phyloP scores from a whole-genome alignment of 2,113 vertebrate genomes.

The Panthera uncia region DNA sequence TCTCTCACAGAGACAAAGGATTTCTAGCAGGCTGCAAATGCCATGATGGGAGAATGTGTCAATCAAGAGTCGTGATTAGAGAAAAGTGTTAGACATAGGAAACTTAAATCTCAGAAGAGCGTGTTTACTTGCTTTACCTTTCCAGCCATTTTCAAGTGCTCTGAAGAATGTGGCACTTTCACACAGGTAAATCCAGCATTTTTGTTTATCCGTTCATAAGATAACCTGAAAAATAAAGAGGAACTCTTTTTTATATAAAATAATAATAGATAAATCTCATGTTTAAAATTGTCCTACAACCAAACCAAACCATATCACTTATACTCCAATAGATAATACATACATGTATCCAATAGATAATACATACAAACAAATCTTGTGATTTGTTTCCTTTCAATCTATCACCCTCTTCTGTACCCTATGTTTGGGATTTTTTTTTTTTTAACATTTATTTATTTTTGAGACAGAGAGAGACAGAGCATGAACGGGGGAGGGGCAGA shows the following conservation, averaged over 20 bases:
- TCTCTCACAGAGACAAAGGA: neutral
- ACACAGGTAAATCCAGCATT: neutral
- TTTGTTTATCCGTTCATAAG: neutral
- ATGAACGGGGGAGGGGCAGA: no score
- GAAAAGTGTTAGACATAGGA: neutral
- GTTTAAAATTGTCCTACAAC: neutral
- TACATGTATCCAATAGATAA: neutral
- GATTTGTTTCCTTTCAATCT: neutral
- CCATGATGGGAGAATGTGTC: neutral
- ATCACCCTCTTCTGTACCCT: neutral
- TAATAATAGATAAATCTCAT: neutral
- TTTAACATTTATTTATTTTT: no score
- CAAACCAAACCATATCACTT: neutral
- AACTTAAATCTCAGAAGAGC: constrained; percentile 5
- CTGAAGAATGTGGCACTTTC: neutral
- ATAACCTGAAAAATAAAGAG: neutral
- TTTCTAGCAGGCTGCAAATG: neutral
- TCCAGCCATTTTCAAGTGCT: neutral
- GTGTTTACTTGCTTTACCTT: neutral
- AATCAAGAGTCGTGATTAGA: constrained; percentile 23
- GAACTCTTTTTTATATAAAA: neutral
- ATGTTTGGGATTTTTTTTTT: neutral
- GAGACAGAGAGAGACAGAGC: no score
- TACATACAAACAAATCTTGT: neutral
- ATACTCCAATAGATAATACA: neutral